Evolutionary conservation across 2,113 vertebrate species (phyloP), one percentile per base, ranked within the genome.

Genomic region (Salvelinus sp.): DNA sequence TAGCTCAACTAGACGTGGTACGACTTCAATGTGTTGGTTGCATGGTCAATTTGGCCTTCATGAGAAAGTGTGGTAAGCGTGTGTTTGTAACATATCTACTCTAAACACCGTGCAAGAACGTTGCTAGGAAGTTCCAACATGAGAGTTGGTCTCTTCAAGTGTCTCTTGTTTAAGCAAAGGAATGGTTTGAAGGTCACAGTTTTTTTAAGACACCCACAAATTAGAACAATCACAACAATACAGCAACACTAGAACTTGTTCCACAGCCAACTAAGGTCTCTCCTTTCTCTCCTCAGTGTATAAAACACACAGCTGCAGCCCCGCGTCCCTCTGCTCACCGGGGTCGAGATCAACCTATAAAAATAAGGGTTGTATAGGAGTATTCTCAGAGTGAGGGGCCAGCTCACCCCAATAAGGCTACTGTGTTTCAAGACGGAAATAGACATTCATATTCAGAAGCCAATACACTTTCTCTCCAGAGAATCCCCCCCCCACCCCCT

Each of bases 21-120:
- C 77, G 77, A 77, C 81, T 87, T 83, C 83, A 88, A 90, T 87
- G 86, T 79, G 80, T 76, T 16, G 91, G 88, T 91, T 91, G 86
- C 89, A 90, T 25, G 88, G 91, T 79, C 88, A 88, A 88, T 92
- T 92, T 90, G 85, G 90, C 85, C 86, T 85, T 72, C 84, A 83
- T 75, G 85, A 91, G 89, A 87, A 90, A 80, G 28, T 85, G 88
- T 1, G 89, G 88, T 2, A 48, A 77, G 82, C 70, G 77, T 83
- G 79, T 90, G 82, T 88, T 84, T 75, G 82, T 66, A 80, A 79
- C 77, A 13, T 82, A 87, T 89, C 83, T 84, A 72, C 78, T 84
- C 80, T 83, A 92, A 93, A 90, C 80, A 83, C 6, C 1, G 57
- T 30, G 76, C 6, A 62, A 62, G 58, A 62, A n/a, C 27, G 75